A percentile compares a stretch with the other conserved stretches of the same genome.
These are phyloP conservation scores for Cheilosia variabilis DNA, from an alignment of 2,888 invertebrate species.

Conservation along the genomic window DNA sequence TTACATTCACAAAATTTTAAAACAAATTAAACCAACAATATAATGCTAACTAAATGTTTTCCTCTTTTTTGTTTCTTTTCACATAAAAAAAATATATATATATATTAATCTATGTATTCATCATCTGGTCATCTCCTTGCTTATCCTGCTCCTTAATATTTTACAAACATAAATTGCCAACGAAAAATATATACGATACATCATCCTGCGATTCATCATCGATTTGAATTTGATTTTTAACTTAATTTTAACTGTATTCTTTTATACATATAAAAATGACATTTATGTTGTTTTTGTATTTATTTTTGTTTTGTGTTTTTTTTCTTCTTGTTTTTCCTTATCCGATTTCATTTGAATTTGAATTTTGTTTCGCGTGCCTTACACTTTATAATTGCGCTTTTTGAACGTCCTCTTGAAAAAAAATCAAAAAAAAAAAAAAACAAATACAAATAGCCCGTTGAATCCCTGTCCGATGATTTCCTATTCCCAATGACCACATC, in stretches of 20 bases:
- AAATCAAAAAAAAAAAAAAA: constrained; percentile 56
- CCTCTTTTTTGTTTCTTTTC: constrained; percentile 81
- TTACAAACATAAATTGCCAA: constrained; percentile 75
- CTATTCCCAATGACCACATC: constrained; percentile 98
- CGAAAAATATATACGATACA: constrained; percentile 57
- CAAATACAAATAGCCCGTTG: constrained; percentile 90
- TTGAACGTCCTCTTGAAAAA: constrained; percentile 44
- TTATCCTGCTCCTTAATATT: constrained; percentile 79
- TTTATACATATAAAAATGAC: constrained; percentile 47
- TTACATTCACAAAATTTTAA: constrained; percentile 12
- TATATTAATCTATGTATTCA: constrained; percentile 75
- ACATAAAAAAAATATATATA: constrained; percentile 77
- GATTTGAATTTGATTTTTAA: constrained; percentile 26
- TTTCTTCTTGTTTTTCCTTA: constrained; percentile 44
- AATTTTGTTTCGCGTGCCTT: constrained; percentile 49
- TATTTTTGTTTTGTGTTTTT: constrained; percentile 54
- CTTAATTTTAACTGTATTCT: constrained; percentile 33
- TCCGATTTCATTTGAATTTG: constrained; percentile 11
- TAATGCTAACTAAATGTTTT: constrained; percentile 83
- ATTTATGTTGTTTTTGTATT: constrained; percentile 45
- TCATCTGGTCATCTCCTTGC: constrained; percentile 83
- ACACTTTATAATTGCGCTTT: constrained; percentile 53
- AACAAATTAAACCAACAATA: constrained; percentile 38
- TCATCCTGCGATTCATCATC: constrained; percentile 69
- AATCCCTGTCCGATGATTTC: constrained; percentile 98